A percentile compares a stretch with the other conserved stretches of the same genome.
phyloP scores from a whole-genome alignment of 30 jellyfish, hydroid and myxozoan genomes.

The Catostylus mosaicus region DNA sequence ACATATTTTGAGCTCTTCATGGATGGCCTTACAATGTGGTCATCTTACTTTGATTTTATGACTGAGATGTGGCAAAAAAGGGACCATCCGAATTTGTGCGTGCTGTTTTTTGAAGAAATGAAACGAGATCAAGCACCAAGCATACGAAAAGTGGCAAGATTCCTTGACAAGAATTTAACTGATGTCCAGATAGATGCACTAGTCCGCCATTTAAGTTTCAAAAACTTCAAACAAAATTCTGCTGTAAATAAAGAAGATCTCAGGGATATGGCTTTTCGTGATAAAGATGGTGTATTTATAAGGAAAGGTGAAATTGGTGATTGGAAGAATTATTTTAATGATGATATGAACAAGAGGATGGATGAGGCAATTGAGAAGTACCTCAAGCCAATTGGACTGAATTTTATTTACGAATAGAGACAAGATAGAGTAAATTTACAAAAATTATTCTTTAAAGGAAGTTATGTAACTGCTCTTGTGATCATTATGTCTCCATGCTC shows the following conservation, averaged over 20 bases:
- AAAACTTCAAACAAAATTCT: neutral
- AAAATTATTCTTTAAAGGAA: too few relatives aligned
- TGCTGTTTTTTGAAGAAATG: constrained; percentile 23
- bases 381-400: neutral
- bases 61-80: constrained; percentile 6
- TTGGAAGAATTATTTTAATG: constrained; percentile 8
- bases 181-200: neutral
- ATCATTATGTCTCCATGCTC: too few relatives aligned
- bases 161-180: constrained; percentile 8
- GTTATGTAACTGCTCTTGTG: too few relatives aligned
- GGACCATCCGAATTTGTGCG: constrained; percentile 13
- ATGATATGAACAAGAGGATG: constrained; percentile 26
- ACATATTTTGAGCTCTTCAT: constrained; percentile 3
- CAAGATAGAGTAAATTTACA: too few relatives aligned
- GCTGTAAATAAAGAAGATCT: too few relatives aligned
- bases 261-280: neutral
- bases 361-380: neutral
- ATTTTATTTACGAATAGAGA: neutral
- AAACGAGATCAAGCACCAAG: neutral
- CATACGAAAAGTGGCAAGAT: constrained; percentile 6
- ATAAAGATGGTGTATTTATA: neutral
- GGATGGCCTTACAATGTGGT: neutral
- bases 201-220: neutral
- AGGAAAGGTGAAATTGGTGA: constrained; percentile 38
- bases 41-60: neutral